Percentiles rank a stretch among this genome's conserved stretches.
Evolutionary conservation across 2,888 invertebrate species (phyloP).

Genomic region (Nineta flava): DNA sequence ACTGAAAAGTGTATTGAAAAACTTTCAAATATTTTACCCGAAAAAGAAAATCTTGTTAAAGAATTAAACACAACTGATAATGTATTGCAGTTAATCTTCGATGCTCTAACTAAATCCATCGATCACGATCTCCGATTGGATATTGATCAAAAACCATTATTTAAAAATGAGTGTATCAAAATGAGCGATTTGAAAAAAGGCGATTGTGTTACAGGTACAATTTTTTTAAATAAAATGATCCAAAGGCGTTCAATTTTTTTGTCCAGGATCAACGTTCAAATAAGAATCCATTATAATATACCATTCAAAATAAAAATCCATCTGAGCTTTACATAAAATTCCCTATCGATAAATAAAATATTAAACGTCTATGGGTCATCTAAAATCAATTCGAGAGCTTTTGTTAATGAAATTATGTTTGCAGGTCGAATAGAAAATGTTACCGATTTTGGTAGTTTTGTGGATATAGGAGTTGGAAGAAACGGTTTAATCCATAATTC

Average conservation of each 20-base stretch:
- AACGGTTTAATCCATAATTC: constrained; percentile 55
- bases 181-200: constrained; percentile 48
- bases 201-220: constrained; percentile 41
- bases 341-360: no score
- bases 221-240: no score
- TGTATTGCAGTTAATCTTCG: constrained; percentile 52
- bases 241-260: no score
- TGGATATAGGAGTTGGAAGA: constrained; percentile 64
- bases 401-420: constrained; percentile 9
- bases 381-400: constrained; percentile 7
- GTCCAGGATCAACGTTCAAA: no score
- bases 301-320: no score
- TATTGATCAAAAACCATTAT: constrained; percentile 49
- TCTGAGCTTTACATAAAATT: no score
- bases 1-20: constrained; percentile 24
- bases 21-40: constrained; percentile 18
- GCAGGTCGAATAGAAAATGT: constrained; percentile 70
- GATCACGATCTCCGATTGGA: constrained; percentile 62
- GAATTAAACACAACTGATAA: constrained; percentile 42
- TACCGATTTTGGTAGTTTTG: constrained; percentile 82
- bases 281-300: no score
- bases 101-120: constrained; percentile 50
- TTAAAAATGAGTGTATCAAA: constrained; percentile 52
- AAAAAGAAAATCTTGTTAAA: constrained; percentile 25
- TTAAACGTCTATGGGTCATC: neutral